Evolutionary conservation across 2,888 invertebrate species (phyloP).

Genomic region (Elegia similella): DNA sequence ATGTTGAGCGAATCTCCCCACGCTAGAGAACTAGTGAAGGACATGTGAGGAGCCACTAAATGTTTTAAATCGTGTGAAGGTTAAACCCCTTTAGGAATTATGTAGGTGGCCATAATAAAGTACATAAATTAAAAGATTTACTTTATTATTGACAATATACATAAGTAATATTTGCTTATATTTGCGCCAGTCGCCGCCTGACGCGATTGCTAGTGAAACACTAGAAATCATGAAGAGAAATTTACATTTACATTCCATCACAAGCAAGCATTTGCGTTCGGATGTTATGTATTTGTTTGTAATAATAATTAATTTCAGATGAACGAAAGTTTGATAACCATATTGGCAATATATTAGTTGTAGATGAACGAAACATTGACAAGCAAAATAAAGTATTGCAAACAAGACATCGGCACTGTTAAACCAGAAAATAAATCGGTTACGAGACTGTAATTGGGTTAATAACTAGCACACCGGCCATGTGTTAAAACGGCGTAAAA

Average conservation of each 20-base stretch:
- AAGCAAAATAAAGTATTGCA: too few relatives aligned
- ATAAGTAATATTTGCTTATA: too few relatives aligned
- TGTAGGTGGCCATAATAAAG: neutral
- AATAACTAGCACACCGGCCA: conserved; percentile 27
- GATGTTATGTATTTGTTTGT: neutral
- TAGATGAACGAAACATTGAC: too few relatives aligned
- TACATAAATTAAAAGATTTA: too few relatives aligned
- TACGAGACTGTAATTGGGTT: conserved; percentile 28
- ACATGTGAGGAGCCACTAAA: neutral
- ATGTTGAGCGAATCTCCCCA: conserved; percentile 46
- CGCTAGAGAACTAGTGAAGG: conserved; percentile 19
- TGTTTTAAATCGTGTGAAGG: neutral
- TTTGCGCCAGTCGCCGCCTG: neutral
- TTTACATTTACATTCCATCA: neutral
- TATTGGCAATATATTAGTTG: too few relatives aligned
- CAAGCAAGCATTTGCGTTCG: neutral
- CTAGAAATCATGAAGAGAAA: neutral
- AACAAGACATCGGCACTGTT: neutral
- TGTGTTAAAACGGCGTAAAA: conserved; percentile 30
- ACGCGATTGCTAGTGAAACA: neutral
- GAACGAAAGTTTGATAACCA: too few relatives aligned
- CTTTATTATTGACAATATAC: too few relatives aligned
- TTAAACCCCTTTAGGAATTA: neutral
- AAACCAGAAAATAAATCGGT: conserved; percentile 18
- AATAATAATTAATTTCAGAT: neutral